These are phyloP conservation scores for crab-eating macaque (Macaca fascicularis) DNA, from an alignment of 2,113 vertebrate genomes.

Conservation along the genomic window DNA sequence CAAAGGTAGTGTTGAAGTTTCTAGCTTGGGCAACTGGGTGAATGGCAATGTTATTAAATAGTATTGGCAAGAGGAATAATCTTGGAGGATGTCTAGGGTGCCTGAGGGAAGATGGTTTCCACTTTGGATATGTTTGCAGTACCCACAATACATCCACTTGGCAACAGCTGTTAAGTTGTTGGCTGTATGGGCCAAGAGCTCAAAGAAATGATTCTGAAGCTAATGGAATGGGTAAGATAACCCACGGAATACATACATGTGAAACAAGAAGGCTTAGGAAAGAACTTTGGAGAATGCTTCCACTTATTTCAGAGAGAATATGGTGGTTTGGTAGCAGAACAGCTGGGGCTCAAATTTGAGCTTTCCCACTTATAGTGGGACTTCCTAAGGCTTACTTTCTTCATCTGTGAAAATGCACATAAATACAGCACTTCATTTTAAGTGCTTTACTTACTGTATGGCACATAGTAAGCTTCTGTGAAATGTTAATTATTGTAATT, in stretches of 20 bases:
- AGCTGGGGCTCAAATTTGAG: not conserved
- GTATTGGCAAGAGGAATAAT: not conserved
- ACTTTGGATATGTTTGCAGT: not conserved
- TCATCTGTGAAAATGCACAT: not conserved
- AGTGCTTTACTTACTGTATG: not conserved
- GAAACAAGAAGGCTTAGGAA: not conserved
- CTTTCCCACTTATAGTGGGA: not conserved
- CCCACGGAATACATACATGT: not conserved
- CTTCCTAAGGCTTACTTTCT: not conserved
- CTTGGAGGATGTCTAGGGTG: not conserved
- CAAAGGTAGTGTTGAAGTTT: constrained; percentile 1
- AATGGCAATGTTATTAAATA: not conserved
- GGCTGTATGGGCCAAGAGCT: not conserved
- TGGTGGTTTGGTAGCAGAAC: not conserved
- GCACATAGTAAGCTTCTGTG: not conserved
- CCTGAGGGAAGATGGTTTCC: not conserved
- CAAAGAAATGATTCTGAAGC: not conserved
- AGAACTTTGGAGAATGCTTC: not conserved
- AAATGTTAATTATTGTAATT: not conserved
- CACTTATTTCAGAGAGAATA: not conserved
- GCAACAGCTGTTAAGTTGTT: not conserved
- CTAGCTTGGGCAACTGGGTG: not conserved
- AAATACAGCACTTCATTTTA: not conserved
- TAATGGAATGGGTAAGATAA: not conserved
- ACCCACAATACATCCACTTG: not conserved